phyloP scores from a whole-genome alignment of 30 jellyfish, hydroid and myxozoan species.

The Nemopilema nomurai region DNA sequence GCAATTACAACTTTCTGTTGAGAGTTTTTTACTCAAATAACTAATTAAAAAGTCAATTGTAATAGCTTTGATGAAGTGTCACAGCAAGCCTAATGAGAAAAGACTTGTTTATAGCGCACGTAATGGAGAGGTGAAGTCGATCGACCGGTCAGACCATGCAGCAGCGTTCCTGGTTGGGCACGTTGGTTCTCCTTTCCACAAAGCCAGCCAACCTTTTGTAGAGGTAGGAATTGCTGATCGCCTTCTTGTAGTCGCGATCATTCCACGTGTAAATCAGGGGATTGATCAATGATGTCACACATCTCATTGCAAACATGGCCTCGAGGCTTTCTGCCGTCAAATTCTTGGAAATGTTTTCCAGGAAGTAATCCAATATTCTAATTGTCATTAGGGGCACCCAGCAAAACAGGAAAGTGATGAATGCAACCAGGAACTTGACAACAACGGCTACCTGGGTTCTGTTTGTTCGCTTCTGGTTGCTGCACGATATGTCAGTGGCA shows the following conservation, averaged over 20 bases:
- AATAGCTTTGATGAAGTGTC: neutral
- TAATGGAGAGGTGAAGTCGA: no score
- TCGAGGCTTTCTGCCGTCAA: constrained; percentile 25
- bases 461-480: neutral
- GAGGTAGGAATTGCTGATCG: constrained; percentile 1
- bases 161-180: neutral
- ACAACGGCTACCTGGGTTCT: constrained; percentile 24
- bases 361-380: constrained; percentile 25
- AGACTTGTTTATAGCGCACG: neutral
- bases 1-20: no score
- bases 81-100: neutral
- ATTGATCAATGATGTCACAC: constrained; percentile 47
- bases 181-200: neutral
- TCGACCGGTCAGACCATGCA: neutral
- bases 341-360: neutral
- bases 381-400: constrained; percentile 63
- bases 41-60: no score
- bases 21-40: no score
- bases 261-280: constrained; percentile 54
- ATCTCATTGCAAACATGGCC: constrained; percentile 38
- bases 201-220: neutral
- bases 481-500: neutral
- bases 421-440: constrained; percentile 12
- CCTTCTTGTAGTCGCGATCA: constrained; percentile 43
- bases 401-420: constrained; percentile 37